Evolutionary conservation across 2,888 invertebrate species (phyloP).

Genomic region (Carterocephalus palaemon): DNA sequence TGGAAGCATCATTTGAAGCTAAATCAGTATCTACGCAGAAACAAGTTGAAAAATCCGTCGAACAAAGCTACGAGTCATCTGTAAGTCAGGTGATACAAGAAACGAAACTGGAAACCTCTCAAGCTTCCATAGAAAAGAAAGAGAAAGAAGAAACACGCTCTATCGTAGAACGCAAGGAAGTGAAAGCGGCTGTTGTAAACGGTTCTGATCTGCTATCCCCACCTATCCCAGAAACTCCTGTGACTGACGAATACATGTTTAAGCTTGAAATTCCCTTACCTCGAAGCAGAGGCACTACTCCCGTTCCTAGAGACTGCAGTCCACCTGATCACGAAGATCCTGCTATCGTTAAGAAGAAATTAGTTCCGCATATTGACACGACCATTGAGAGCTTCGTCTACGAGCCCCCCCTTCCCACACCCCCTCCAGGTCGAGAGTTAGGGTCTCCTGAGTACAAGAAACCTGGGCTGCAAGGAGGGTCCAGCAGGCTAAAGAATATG

Average conservation of each 20-base stretch:
- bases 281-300: slow-evolving; percentile 45
- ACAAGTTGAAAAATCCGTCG: not conserved
- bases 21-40: slow-evolving; percentile 1
- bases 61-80: not conserved
- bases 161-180: slow-evolving; percentile 28
- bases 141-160: slow-evolving; percentile 5
- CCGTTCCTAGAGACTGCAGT: slow-evolving; percentile 45
- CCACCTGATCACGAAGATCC: slow-evolving; percentile 55
- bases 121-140: slow-evolving; percentile 2
- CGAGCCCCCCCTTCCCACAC: slow-evolving; percentile 58
- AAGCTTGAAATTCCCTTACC: slow-evolving; percentile 56
- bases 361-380: slow-evolving; percentile 60
- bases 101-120: slow-evolving; percentile 17
- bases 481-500: slow-evolving; percentile 30
- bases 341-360: slow-evolving; percentile 57
- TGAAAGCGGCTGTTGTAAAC: slow-evolving; percentile 10
- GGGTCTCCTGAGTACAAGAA: slow-evolving; percentile 51
- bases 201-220: slow-evolving; percentile 51
- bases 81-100: not conserved
- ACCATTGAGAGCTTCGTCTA: slow-evolving; percentile 52
- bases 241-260: slow-evolving; percentile 68
- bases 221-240: slow-evolving; percentile 57
- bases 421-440: slow-evolving; percentile 38
- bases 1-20: slow-evolving; percentile 2
- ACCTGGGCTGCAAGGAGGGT: slow-evolving; percentile 47